Conservation (phyloP, 2,888 invertebrate genomes). For the Seira sanloemensis region DNA sequence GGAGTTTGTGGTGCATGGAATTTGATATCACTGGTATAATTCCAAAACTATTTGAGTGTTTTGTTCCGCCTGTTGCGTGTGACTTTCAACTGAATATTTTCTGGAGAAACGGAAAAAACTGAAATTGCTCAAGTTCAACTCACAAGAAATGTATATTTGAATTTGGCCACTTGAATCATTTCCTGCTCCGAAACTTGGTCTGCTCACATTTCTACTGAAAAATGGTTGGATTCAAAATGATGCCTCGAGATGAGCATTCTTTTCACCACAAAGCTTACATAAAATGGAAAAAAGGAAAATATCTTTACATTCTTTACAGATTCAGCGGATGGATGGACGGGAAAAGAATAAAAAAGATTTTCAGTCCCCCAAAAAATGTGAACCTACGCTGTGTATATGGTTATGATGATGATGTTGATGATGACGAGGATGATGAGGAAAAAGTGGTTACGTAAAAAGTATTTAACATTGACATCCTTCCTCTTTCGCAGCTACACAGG, state of each 20-base stretch:
- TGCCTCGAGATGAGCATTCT: conserved; percentile 5
- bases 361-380: conserved; percentile 56
- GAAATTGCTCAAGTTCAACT: too few species aligned
- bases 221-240: background rate
- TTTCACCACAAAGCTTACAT: conserved; percentile 17
- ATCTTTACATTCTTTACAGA: conserved; percentile 63
- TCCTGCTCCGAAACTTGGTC: background rate
- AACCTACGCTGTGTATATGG: conserved; percentile 37
- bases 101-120: background rate
- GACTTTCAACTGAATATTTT: conserved; percentile 13
- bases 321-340: conserved; percentile 59
- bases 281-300: conserved; percentile 41
- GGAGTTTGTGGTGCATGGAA: background rate
- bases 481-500: conserved; percentile 44
- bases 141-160: too few species aligned
- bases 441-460: conserved; percentile 66
- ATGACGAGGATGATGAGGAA: conserved; percentile 61
- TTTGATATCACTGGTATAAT: background rate
- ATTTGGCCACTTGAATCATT: too few species aligned
- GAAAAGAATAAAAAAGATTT: conserved; percentile 47
- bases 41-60: background rate
- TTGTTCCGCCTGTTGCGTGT: conserved; percentile 43
- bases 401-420: conserved; percentile 40
- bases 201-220: too few species aligned
- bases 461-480: conserved; percentile 67